Percentiles rank a stretch among this genome's conserved stretches.
Conservation (phyloP, 2,888 invertebrate genomes). For the Athetis lepigone region DNA sequence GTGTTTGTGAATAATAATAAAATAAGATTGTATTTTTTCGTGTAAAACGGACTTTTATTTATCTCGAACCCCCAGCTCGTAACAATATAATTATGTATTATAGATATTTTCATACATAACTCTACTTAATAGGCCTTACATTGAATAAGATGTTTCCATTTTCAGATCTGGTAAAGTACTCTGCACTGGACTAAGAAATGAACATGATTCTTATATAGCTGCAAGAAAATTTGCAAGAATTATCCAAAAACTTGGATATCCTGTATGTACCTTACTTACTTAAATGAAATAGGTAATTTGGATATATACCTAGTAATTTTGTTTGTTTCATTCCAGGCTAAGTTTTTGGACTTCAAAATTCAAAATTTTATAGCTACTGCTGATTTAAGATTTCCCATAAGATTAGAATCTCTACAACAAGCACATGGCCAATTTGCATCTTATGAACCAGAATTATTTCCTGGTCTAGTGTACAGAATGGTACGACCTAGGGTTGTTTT, state of each 20-base stretch:
- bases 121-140: not conserved
- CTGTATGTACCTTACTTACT: constrained; percentile 90
- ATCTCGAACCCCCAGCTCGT: too few species aligned
- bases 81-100: too few species aligned
- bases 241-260: constrained; percentile 95
- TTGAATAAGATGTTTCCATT: constrained; percentile 1
- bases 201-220: constrained; percentile 94
- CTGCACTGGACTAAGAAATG: constrained; percentile 95
- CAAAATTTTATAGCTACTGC: constrained; percentile 95
- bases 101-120: not conserved
- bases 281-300: not conserved
- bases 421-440: constrained; percentile 95
- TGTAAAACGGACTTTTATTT: too few species aligned
- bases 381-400: constrained; percentile 94
- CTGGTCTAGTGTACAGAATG: constrained; percentile 99
- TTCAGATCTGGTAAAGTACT: constrained; percentile 94
- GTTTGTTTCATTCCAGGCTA: constrained; percentile 87
- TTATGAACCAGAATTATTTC: constrained; percentile 99
- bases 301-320: not conserved
- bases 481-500: constrained; percentile 98
- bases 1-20: too few species aligned
- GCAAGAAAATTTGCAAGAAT: constrained; percentile 95
- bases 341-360: constrained; percentile 94
- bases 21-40: too few species aligned
- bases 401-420: constrained; percentile 93